Percentiles rank a stretch among this genome's conserved stretches.
Evolutionary conservation across 2,797 vertebrate genomes (phyloP).

Genomic region (Malacoraja senta): DNA sequence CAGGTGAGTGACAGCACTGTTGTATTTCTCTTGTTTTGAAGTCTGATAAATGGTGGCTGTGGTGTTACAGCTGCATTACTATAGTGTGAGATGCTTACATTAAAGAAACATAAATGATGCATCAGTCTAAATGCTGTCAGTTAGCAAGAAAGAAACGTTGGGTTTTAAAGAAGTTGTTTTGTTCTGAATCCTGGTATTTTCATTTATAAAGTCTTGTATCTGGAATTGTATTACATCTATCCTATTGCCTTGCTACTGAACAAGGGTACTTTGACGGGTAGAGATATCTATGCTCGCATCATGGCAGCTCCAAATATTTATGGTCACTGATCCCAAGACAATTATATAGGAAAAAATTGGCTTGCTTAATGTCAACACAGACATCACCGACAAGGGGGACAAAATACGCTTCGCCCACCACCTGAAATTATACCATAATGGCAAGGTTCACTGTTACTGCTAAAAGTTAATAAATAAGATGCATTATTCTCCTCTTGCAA

Average conservation of each 20-base stretch:
- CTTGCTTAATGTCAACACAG: neutral
- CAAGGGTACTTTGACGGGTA: neutral
- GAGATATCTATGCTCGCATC: neutral
- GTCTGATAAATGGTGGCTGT: neutral
- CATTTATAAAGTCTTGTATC: no score
- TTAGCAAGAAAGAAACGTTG: neutral
- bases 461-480: neutral
- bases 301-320: neutral
- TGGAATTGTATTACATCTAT: neutral
- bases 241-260: neutral
- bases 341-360: neutral
- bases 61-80: neutral
- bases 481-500: neutral
- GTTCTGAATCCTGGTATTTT: neutral
- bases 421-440: neutral
- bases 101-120: neutral
- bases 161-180: neutral
- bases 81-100: neutral
- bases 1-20: neutral
- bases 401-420: neutral
- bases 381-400: neutral
- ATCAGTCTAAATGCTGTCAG: neutral
- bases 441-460: neutral
- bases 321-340: neutral
- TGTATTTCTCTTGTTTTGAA: neutral